These are phyloP conservation scores for Dicentrarchus labrax DNA, from an alignment of 2,113 vertebrate genomes.

Conservation along the genomic window DNA sequence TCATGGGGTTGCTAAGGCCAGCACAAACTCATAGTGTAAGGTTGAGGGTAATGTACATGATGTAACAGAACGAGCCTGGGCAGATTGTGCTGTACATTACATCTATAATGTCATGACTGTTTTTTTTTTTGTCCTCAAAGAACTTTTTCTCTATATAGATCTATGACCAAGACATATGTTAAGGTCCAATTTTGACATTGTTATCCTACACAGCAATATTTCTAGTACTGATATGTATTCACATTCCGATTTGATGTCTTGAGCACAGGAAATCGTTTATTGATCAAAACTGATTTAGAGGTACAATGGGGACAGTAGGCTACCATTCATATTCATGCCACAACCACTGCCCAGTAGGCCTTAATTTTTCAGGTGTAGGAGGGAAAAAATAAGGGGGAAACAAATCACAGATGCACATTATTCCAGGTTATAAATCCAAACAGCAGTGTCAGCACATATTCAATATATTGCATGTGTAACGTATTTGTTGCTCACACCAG, in stretches of 20 bases:
- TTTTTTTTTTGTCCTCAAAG: not conserved
- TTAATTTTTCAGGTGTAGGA: constrained; percentile 39
- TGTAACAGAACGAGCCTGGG: not conserved
- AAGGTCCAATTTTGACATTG: not conserved
- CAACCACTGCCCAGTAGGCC: constrained; percentile 18
- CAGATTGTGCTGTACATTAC: constrained; percentile 8
- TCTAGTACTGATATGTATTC: not conserved
- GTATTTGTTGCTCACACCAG: constrained; percentile 45
- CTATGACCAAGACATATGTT: not conserved
- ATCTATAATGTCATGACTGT: not conserved
- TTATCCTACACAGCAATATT: not conserved
- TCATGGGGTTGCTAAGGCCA: constrained; percentile 33
- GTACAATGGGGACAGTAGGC: not conserved
- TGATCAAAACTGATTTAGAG: constrained; percentile 21
- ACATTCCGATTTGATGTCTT: not conserved
- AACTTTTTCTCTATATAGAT: not conserved
- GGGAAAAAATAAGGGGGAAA: not conserved
- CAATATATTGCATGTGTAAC: constrained; percentile 24
- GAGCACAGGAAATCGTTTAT: constrained; percentile 17
- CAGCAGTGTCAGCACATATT: constrained; percentile 65
- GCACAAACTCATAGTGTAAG: constrained; percentile 11
- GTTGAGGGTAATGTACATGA: constrained; percentile 20
- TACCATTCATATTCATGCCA: constrained; percentile 48
- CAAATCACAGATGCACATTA: constrained; percentile 47
- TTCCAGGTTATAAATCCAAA: constrained; percentile 50